phyloP scores from a whole-genome alignment of 2,113 vertebrate genomes.

The Anser brachyrhynchus region DNA sequence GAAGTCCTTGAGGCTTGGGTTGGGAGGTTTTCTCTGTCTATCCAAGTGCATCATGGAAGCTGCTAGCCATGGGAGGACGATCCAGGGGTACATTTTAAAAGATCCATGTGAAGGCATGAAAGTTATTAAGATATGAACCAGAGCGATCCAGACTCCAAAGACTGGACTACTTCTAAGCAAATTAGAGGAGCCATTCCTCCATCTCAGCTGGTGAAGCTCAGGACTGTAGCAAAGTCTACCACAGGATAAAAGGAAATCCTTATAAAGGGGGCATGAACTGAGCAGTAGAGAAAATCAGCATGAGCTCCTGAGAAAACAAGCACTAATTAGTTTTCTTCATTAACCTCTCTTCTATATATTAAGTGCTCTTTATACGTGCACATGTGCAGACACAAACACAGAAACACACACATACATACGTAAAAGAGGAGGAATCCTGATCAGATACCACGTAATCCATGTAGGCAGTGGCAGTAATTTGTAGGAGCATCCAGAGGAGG shows the following conservation, averaged over 20 bases:
- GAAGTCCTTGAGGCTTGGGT: not conserved
- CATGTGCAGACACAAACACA: not conserved
- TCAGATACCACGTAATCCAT: not conserved
- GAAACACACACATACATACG: not conserved
- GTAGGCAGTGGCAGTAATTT: not conserved
- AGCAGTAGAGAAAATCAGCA: not conserved
- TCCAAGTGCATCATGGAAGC: not conserved
- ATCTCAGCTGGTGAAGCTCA: slow-evolving; percentile 21
- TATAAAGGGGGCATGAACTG: not conserved
- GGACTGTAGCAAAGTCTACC: slow-evolving; percentile 42
- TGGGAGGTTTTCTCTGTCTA: slow-evolving; percentile 19
- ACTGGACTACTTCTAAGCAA: slow-evolving; percentile 59
- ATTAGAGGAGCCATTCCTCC: slow-evolving; percentile 61
- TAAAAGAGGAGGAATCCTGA: not conserved
- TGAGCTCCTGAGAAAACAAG: not conserved
- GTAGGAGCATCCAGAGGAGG: not conserved
- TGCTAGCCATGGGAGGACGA: not conserved
- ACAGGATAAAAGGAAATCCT: slow-evolving; percentile 18
- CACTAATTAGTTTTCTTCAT: not conserved
- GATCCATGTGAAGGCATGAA: slow-evolving; percentile 46
- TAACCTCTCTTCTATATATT: not conserved
- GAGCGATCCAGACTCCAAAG: slow-evolving; percentile 38
- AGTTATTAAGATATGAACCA: slow-evolving; percentile 33
- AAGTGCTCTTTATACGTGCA: not conserved
- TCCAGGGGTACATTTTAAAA: slow-evolving; percentile 41